Percentiles rank a stretch among this genome's conserved stretches.
Conservation (phyloP, 2,113 vertebrate genomes). For the Naja naja region DNA sequence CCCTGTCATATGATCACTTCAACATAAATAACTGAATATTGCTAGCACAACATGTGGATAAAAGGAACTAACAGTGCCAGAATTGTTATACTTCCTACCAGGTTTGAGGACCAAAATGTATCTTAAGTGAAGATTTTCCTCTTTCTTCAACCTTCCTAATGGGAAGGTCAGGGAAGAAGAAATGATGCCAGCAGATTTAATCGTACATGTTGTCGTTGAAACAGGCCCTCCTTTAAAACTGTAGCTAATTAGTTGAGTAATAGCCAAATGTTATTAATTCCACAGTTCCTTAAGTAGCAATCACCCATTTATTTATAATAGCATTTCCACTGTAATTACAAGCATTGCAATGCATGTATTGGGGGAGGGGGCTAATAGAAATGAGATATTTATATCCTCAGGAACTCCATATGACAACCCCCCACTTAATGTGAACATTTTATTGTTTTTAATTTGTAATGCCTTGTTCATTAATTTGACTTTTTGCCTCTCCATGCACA, state of each 20-base stretch:
- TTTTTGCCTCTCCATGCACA: not conserved
- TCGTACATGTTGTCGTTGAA: conserved; percentile 9
- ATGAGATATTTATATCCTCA: conserved; percentile 41
- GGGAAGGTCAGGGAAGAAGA: conserved; percentile 5
- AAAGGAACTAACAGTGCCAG: not conserved
- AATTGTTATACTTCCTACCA: not conserved
- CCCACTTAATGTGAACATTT: conserved; percentile 13
- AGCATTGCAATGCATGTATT: conserved; percentile 56
- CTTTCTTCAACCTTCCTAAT: not conserved
- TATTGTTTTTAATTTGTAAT: conserved; percentile 28
- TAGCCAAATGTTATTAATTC: conserved; percentile 48
- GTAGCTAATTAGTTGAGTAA: conserved; percentile 50
- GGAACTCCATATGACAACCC: conserved; percentile 36
- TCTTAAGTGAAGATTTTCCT: not conserved
- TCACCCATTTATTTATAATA: conserved; percentile 44
- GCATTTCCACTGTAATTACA: conserved; percentile 42
- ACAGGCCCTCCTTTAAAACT: conserved; percentile 35
- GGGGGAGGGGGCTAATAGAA: conserved; percentile 35
- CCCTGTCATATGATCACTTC: not conserved
- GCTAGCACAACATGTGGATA: not conserved
- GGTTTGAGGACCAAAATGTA: not conserved
- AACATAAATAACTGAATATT: not conserved
- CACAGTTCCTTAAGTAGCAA: conserved; percentile 40
- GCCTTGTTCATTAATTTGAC: conserved; percentile 35
- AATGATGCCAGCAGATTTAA: not conserved